Evolutionary conservation across 35 echinoderm and acorn worm genomes (phyloP), one percentile per base, ranked within the genome.

Genomic region (Ophiothrix spiculata): DNA sequence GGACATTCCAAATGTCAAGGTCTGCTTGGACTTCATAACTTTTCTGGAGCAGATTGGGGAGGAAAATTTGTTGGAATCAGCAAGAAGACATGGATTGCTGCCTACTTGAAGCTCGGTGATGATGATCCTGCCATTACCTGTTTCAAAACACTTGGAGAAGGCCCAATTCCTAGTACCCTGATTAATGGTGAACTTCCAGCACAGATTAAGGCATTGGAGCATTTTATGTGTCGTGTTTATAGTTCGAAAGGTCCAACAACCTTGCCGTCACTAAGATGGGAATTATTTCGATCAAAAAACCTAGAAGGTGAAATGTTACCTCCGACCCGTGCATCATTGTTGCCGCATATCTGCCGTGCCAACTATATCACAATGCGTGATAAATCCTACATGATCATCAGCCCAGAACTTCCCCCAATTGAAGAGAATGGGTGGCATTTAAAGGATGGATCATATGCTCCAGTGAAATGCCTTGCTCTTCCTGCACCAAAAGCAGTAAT

Each of bases 71-170:
- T 87, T 63, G 85, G 76, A 40, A 80, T 87, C 74, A 38, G 31
- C 85, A 87, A n/a, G n/a, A 87, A 80, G 40, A 87, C 75, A 56
- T 79, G 85, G 85, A 80, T 87, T 31, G 33, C 79, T 78, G 76
- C 85, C 46, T 80, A 80, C 39, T 23, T 80, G 32, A 49, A 56
- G 25, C 38, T 56, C 37, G 75, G n/a, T 79, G 85, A 87, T 87
- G 76, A 87, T 79, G 85, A 87, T 77, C 76, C 75, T 79, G 76
- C 76, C 41, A 79, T 86, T 33, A 78, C 2, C 74, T 86, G 64
- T 33, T 86, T 86, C 75, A 76, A 78, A 33, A 17, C 77, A 40
- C 83, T 85, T 64, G 83, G 83, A 6, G 34, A 13, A 85, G 83
- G 83, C 19, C 17, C 39, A 1, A 36, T 85, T 21, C 41, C 6